Evolutionary conservation across 2,113 vertebrate species (phyloP), one percentile per base, ranked within the genome.

Genomic region (Tragelaphus buxtoni): DNA sequence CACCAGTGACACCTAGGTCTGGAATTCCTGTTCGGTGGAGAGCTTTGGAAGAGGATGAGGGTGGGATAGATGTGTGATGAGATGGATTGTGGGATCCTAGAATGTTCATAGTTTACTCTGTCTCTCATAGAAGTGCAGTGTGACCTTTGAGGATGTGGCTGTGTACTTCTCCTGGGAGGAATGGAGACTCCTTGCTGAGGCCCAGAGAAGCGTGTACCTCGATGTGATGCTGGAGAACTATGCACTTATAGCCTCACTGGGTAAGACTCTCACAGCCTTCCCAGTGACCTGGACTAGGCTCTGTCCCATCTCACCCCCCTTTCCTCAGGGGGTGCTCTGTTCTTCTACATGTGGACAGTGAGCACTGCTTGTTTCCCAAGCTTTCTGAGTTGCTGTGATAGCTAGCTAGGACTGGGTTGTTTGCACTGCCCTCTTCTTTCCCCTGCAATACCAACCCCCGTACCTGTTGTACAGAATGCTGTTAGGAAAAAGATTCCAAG

Each of bases 211-310:
- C 42, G 51, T 93, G 80, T 96, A 93, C 80, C 69, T 58, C 10
- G 10, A n/a, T 35, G 91, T 96, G 80, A 90, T 96, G 95, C 87
- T 93, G 91, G 91, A 96, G 72, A 96, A 80, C 95, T 93, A 90
- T 72, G 45, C 49, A 7, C 87, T 96, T 9, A 5, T 88, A 24
- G 63, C 94, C 30, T 95, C 90, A 2, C 91, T 93, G 91, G 95
- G 86, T 96, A 80, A 96, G 95, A 69, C 47, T 20, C 39, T 58
- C 55, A 0, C 77, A 13, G 32, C 69, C 87, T 69, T 74, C 9
- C 18, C 18, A 6, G 91, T n/a, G 72, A 39, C 49, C 47, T 51
- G 39, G 49, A 14, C 76, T 49, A 39, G n/a, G 39, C 45, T 55
- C 16, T 53, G 0, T 20, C 17, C 17, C 16, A 47, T 26, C 32